Evolutionary conservation across 2,113 vertebrate genomes (phyloP), one percentile per base, ranked within the genome.

Genomic region (Microcebus murinus): DNA sequence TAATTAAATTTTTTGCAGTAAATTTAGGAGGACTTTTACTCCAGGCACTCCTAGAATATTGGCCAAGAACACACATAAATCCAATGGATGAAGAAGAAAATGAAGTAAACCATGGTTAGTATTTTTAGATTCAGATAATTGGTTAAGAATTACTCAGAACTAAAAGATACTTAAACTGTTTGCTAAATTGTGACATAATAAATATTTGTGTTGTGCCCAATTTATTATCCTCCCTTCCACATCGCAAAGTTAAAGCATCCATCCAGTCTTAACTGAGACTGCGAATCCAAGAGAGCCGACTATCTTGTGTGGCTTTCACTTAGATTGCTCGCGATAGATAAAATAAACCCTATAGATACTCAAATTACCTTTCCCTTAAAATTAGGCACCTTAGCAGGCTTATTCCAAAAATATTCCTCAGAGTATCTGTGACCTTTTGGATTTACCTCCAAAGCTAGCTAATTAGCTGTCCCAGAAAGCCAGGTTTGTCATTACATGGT

Each of bases 11-110:
- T 45, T 34, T 96, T 93, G 27, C 98, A 99, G 99, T 99, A 96
- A 99, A 99, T 94, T 99, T 99, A 29, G 99, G 99, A 76, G 99
- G 99, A 29, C 99, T 99, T 89, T 97, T 99, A 82, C 99, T 99
- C 2, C 99, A 99, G 97, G 99, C 99, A 12, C 98, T 99, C 83
- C 98, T 99, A 74, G 99, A 99, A 80, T 99, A 99, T 97, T 99
- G 99, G 99, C 99, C 99, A 90, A 99, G 99, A 96, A 99, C 99
- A 48, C 99, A 99, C 45, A 99, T 99, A 97, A 99, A 99, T 97
- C 99, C 99, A 57, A 99, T 99, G 99, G 99, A 99, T n/a, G 99
- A 99, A 97, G 99, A 99, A 59, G 99, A 99, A 98, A 99, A 99
- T 8, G 99, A 99, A 98, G 99, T 99, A 89, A 99, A 99, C 98